Base-by-base conservation (phyloP, 2,797 vertebrate genomes). In the Dendrocincla tyrannina region DNA sequence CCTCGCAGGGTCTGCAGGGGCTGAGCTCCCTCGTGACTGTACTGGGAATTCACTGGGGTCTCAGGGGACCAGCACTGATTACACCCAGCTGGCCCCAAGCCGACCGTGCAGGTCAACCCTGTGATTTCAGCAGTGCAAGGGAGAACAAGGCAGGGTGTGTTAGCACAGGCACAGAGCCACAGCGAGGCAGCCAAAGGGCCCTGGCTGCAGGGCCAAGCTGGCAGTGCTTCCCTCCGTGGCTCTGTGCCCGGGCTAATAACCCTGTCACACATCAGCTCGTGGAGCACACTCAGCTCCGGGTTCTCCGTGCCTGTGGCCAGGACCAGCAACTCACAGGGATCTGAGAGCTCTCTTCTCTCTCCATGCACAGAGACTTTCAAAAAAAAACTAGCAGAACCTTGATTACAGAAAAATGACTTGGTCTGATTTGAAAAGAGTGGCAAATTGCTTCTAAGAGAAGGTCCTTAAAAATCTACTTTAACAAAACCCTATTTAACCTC, bases 21-120 rank as follows among this genome's bases (percentile, higher is more conserved):
- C 7, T 1, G 39, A 62, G 44, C n/a, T 52, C 77, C 33, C 7
- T 17, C 1, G 0, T 7, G 58, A 17, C 69, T 17, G 20, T 2
- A 10, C 55, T 27, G 22, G 56, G 46, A 91, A 64, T 5, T 25
- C 62, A n/a, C 2, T 5, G 59, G 53, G 37, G 27, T 33, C 59
- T 41, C 28, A 9, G 22, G 41, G 80, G 77, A 73, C 25, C 79
- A 60, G 69, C 12, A 24, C 35, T 1, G 10, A 30, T 35, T 59
- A 44, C 52, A 24, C 13, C 24, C 44, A 22, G 52, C 50, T 50
- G 60, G 89, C 50, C 33, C 56, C 2, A 37, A 41, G 62, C 69
- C 0, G 1, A 63, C 39, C 7, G 44, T 0, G 0, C 59, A 13
- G 44, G 52, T 9, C 5, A 0, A 59, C 30, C 59, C 30, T 44